phyloP scores from a whole-genome alignment of 2,113 vertebrate species.

The Leiothrix lutea region DNA sequence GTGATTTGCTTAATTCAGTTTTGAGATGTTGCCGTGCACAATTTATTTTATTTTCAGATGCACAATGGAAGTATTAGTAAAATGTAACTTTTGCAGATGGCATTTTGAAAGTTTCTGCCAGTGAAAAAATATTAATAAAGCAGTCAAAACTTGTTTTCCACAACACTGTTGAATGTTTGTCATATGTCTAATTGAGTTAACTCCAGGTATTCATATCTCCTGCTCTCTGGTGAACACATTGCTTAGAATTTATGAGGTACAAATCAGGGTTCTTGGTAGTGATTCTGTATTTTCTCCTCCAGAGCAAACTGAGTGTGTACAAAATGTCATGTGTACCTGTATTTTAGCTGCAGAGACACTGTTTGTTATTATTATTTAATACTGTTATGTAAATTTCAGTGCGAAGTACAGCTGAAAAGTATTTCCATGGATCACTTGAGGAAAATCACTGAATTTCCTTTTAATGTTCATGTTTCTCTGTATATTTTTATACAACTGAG shows the following conservation, averaged over 20 bases:
- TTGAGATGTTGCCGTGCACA: background rate
- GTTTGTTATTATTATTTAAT: background rate
- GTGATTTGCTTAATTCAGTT: background rate
- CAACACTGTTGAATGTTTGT: background rate
- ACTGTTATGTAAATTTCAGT: background rate
- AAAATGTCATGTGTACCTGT: background rate
- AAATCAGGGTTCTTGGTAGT: background rate
- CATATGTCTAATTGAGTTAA: background rate
- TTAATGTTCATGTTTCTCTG: background rate
- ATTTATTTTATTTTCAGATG: constrained; percentile 4
- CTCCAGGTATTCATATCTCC: background rate
- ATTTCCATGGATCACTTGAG: background rate
- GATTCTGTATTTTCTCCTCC: background rate
- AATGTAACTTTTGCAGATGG: background rate
- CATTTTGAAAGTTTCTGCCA: background rate
- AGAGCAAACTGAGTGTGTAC: background rate
- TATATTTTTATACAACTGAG: background rate
- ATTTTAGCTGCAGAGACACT: background rate
- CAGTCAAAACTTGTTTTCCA: background rate
- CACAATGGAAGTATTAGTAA: background rate
- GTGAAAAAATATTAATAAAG: background rate
- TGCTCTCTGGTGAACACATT: background rate
- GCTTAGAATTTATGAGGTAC: background rate
- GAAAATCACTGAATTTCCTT: background rate
- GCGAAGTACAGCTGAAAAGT: background rate